Evolutionary conservation across 2,797 vertebrate species (phyloP).

Genomic region (Darevskia nairensis): DNA sequence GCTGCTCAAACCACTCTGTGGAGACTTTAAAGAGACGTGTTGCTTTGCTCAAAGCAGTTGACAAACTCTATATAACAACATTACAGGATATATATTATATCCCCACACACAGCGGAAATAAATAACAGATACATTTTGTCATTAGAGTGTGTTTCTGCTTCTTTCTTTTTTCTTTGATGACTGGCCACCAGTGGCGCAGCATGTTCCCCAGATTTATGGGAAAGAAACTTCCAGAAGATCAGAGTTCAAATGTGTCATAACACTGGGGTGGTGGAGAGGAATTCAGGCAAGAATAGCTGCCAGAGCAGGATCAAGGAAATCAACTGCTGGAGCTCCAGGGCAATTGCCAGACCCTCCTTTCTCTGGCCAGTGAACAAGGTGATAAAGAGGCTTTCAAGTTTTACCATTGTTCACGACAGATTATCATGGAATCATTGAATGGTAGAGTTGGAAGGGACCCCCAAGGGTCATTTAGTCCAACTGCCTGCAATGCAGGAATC

Average conservation of each 20-base stretch:
- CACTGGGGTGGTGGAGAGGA: no score
- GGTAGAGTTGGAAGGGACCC: no score
- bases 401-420: no score
- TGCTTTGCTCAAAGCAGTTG: neutral
- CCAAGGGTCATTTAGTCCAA: no score
- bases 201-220: neutral
- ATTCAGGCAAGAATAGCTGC: no score
- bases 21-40: constrained; percentile 23
- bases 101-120: neutral
- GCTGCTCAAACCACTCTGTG: neutral
- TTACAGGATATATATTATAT: constrained; percentile 4
- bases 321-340: no score
- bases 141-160: neutral
- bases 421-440: no score
- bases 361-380: no score
- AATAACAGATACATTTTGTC: neutral
- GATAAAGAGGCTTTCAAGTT: no score
- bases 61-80: neutral
- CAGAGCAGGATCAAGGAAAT: neutral
- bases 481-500: no score
- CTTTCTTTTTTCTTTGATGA: neutral
- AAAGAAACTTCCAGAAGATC: neutral
- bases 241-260: neutral
- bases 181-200: neutral
- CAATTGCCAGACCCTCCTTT: no score